phyloP scores from a whole-genome alignment of 35 echinoderm and acorn worm species.

The Ophioderma brevispina region DNA sequence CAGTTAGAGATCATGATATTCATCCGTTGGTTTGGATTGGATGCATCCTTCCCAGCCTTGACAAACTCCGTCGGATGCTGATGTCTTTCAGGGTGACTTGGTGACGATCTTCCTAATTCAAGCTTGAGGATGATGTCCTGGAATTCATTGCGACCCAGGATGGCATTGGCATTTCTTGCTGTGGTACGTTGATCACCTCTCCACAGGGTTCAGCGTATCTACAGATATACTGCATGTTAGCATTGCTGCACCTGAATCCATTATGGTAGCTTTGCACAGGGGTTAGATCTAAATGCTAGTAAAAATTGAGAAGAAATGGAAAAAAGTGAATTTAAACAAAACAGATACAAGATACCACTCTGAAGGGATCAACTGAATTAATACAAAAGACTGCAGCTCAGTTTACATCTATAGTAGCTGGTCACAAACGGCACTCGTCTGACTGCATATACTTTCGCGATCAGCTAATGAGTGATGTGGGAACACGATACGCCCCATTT shows the following conservation, averaged over 20 bases:
- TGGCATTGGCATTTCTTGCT: constrained; percentile 54
- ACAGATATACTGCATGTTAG: constrained; percentile 59
- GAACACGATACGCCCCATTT: too few relatives aligned
- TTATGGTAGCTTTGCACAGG: too few relatives aligned
- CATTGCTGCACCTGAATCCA: neutral
- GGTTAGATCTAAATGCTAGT: too few relatives aligned
- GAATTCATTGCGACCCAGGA: constrained; percentile 94
- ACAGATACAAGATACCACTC: too few relatives aligned
- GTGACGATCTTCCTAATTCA: constrained; percentile 7
- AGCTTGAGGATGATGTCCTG: constrained; percentile 75
- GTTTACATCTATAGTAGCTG: too few relatives aligned
- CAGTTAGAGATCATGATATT: constrained; percentile 90
- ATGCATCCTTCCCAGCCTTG: constrained; percentile 83
- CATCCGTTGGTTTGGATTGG: constrained; percentile 44
- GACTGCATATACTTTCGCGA: too few relatives aligned
- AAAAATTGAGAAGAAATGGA: too few relatives aligned
- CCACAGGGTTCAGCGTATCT: constrained; percentile 69
- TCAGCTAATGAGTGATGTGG: too few relatives aligned
- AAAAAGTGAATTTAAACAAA: too few relatives aligned
- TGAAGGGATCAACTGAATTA: too few relatives aligned
- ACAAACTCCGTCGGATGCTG: constrained; percentile 61
- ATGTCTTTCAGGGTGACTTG: constrained; percentile 42
- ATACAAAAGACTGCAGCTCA: too few relatives aligned
- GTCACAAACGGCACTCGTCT: too few relatives aligned
- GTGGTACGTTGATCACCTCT: constrained; percentile 59